Conservation (phyloP, 2,797 vertebrate genomes). For the Falco concolor region DNA sequence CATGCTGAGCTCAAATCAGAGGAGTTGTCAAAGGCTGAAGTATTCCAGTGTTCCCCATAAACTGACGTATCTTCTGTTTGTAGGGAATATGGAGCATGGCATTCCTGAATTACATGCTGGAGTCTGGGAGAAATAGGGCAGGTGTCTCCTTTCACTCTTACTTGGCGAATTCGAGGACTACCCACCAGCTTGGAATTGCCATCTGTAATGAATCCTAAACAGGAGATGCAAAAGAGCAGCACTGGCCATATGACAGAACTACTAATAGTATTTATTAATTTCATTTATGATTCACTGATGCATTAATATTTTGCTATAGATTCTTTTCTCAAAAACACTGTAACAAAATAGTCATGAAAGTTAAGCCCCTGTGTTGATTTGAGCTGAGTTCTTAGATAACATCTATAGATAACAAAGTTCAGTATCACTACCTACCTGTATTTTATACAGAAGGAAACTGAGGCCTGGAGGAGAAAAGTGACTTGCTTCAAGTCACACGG, state of each 20-base stretch:
- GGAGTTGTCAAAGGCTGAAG: constrained; percentile 55
- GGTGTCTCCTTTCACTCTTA: constrained; percentile 82
- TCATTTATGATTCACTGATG: neutral
- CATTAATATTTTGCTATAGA: neutral
- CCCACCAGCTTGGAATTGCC: constrained; percentile 94
- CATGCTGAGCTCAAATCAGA: constrained; percentile 71
- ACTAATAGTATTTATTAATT: neutral
- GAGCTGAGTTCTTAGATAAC: neutral
- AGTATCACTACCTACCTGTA: neutral
- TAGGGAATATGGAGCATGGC: constrained; percentile 82
- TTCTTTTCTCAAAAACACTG: neutral
- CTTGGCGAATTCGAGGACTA: constrained; percentile 87
- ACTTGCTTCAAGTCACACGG: neutral
- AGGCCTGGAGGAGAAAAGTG: neutral
- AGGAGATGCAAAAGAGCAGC: constrained; percentile 12
- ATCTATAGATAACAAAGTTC: neutral
- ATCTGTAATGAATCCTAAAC: constrained; percentile 91
- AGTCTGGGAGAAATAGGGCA: constrained; percentile 76
- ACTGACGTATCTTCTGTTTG: constrained; percentile 83
- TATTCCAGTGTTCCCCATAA: constrained; percentile 83
- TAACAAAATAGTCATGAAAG: neutral
- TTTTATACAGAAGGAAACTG: neutral
- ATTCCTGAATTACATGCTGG: constrained; percentile 69
- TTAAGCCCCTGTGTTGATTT: neutral
- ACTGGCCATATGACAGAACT: neutral